Evolutionary conservation across 2,113 vertebrate genomes (phyloP).

Genomic region (Peucedramus taeniatus): DNA sequence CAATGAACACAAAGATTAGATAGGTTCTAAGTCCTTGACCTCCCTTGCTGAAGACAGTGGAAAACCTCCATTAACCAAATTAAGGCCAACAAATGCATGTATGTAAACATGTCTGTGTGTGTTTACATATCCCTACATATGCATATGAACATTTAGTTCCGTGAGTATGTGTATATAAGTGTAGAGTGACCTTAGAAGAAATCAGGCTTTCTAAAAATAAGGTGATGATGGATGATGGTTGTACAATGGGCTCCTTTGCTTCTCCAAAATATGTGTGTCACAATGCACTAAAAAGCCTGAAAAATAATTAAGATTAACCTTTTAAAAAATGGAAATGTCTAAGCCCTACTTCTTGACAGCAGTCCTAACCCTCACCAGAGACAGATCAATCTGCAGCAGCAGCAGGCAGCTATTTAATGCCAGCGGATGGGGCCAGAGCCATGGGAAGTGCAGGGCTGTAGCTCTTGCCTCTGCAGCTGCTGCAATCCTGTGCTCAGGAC

Average conservation of each 20-base stretch:
- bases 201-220: not conserved
- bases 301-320: not conserved
- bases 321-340: not conserved
- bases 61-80: not conserved
- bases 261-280: not conserved
- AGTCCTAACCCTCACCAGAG: not conserved
- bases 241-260: not conserved
- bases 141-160: not conserved
- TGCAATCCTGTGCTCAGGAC: not conserved
- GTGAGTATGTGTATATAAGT: not conserved
- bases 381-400: constrained; percentile 45
- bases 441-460: not conserved
- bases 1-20: not conserved
- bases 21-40: not conserved
- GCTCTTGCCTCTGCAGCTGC: not conserved
- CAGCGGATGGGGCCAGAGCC: constrained; percentile 37
- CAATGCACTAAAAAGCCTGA: not conserved
- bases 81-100: not conserved
- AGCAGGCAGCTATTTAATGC: not conserved
- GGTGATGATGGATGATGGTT: not conserved
- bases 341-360: not conserved
- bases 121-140: not conserved
- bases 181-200: not conserved
- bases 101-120: not conserved
- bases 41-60: not conserved